Evolutionary conservation across 1,140 invertebrate species (phyloP).

Genomic region (Brevipalpus yothersi): DNA sequence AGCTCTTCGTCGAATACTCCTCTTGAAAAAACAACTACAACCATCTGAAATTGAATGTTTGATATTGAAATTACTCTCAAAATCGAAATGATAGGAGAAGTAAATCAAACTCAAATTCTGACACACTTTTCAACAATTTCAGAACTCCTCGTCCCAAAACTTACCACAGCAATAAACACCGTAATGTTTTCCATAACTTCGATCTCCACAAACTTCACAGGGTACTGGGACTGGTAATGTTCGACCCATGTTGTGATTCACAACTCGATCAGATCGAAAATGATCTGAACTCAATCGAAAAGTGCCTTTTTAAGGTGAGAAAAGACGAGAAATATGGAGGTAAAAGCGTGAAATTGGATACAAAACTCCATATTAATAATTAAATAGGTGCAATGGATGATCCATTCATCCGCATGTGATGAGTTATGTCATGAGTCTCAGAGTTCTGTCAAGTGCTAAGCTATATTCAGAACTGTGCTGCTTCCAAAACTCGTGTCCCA

Average conservation of each 20-base stretch:
- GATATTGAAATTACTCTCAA: too few relatives aligned
- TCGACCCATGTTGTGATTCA: slow-evolving; percentile 24
- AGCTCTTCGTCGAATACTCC: slow-evolving; percentile 39
- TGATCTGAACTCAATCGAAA: neutral
- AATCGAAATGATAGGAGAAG: neutral
- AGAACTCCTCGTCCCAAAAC: neutral
- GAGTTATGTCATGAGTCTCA: too few relatives aligned
- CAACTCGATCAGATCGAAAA: neutral
- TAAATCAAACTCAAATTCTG: neutral
- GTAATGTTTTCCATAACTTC: slow-evolving; percentile 64
- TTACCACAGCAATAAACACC: slow-evolving; percentile 48
- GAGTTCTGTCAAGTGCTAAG: too few relatives aligned
- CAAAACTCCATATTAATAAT: neutral
- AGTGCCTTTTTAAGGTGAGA: neutral
- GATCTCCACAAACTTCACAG: slow-evolving; percentile 56
- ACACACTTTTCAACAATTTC: neutral
- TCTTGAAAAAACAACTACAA: slow-evolving; percentile 67
- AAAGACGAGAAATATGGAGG: neutral
- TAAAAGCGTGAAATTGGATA: neutral
- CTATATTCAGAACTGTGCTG: too few relatives aligned
- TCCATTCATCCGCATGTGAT: neutral
- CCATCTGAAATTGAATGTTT: slow-evolving; percentile 25
- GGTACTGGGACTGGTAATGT: slow-evolving; percentile 35
- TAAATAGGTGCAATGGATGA: neutral
- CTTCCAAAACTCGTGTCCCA: too few relatives aligned